Conservation (phyloP, 2,113 vertebrate species). For the Nibea albiflora region DNA sequence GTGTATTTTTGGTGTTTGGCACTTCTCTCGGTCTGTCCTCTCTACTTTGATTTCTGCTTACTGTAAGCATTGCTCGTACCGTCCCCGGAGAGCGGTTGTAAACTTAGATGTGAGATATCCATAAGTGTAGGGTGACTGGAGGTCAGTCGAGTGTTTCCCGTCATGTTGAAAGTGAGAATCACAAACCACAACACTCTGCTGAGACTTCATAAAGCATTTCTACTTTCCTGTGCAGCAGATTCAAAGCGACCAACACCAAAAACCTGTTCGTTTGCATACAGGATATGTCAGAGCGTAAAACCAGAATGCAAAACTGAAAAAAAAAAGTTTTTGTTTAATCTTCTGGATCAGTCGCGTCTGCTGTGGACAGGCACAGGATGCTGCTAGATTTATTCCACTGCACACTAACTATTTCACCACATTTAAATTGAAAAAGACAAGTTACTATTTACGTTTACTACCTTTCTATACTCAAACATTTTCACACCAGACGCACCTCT, state of each 20-base stretch:
- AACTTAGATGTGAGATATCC: not conserved
- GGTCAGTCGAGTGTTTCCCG: not conserved
- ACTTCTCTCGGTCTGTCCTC: not conserved
- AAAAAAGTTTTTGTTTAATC: too few relatives aligned
- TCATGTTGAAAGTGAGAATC: slow-evolving; percentile 5
- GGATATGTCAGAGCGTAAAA: not conserved
- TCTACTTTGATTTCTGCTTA: not conserved
- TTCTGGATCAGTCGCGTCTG: too few relatives aligned
- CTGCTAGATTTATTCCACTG: too few relatives aligned
- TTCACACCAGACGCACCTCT: not conserved
- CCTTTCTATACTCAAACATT: not conserved
- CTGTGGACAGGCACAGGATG: too few relatives aligned
- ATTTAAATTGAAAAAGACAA: too few relatives aligned
- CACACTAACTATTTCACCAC: not conserved
- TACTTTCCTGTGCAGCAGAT: not conserved
- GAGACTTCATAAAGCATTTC: not conserved
- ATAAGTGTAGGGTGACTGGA: not conserved
- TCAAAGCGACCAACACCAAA: not conserved
- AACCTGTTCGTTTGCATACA: not conserved
- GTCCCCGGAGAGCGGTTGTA: not conserved
- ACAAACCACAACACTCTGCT: slow-evolving; percentile 1
- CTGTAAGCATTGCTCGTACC: not conserved
- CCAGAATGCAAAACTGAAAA: not conserved
- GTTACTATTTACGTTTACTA: too few relatives aligned
- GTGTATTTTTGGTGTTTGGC: not conserved